These are phyloP conservation scores for Myrmophylax atrothorax DNA, from an alignment of 2,113 vertebrate species.

Conservation along the genomic window DNA sequence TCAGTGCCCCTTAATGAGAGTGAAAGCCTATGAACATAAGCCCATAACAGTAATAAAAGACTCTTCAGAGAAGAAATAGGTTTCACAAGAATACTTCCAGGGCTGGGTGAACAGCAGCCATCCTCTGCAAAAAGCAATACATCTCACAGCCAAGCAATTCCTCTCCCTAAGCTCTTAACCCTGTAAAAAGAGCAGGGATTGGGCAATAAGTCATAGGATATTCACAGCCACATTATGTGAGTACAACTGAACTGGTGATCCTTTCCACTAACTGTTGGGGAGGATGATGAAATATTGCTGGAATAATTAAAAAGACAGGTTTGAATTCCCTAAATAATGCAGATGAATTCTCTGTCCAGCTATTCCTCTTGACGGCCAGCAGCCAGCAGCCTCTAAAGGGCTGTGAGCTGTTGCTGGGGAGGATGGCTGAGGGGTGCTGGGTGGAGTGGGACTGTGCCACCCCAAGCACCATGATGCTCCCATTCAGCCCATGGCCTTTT, in stretches of 20 bases:
- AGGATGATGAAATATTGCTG: constrained; percentile 14
- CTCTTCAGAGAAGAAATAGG: not conserved
- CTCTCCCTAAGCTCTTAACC: not conserved
- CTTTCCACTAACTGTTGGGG: not conserved
- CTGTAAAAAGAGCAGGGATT: not conserved
- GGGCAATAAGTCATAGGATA: not conserved
- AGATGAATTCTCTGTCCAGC: not conserved
- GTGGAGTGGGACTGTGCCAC: not conserved
- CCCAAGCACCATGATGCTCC: not conserved
- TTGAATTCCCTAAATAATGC: constrained; percentile 14
- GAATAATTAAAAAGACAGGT: not conserved
- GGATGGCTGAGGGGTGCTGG: not conserved
- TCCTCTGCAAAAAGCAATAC: not conserved
- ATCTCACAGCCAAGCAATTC: not conserved
- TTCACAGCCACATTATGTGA: not conserved
- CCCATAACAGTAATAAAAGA: not conserved
- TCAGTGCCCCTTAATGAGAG: not conserved
- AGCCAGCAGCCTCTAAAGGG: not conserved
- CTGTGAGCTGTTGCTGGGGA: not conserved
- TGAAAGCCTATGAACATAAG: not conserved
- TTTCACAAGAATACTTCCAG: not conserved
- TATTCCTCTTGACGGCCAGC: not conserved
- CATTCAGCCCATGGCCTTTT: not conserved
- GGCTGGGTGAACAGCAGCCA: not conserved
- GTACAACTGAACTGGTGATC: not conserved